Conservation (phyloP, 64 coral and sea anemone species). For the Dendronephthya gigantea region DNA sequence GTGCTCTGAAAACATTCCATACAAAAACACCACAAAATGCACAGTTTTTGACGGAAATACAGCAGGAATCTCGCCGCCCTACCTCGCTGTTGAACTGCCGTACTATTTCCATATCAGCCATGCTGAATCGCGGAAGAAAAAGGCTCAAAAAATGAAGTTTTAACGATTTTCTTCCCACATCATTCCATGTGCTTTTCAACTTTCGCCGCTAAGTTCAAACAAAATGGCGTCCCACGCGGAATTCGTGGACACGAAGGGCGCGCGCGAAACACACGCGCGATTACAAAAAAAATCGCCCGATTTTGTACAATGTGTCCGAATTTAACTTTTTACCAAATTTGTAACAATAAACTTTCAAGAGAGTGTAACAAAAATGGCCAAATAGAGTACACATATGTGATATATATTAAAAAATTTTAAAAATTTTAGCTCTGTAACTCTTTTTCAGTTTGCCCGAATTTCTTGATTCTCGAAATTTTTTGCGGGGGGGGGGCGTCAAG, state of each 20-base stretch:
- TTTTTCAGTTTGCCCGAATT: no score
- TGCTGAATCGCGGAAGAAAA: conserved; percentile 10
- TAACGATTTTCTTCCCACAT: not conserved
- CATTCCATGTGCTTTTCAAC: not conserved
- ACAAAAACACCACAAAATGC: not conserved
- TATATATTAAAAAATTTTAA: no score
- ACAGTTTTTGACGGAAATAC: not conserved
- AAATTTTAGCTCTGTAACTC: no score
- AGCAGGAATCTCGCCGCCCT: not conserved
- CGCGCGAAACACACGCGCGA: not conserved
- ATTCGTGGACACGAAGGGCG: not conserved
- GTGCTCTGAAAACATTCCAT: not conserved
- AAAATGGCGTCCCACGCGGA: not conserved
- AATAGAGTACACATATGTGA: no score
- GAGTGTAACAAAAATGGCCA: no score
- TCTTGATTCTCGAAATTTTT: no score
- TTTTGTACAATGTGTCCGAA: not conserved
- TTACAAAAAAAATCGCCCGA: not conserved
- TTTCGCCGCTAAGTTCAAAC: not conserved
- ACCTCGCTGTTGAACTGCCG: conserved; percentile 98
- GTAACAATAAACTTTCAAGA: no score
- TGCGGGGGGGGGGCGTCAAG: no score
- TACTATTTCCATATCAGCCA: conserved; percentile 98
- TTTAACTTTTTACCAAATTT: no score
- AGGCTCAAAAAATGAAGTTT: not conserved